These are phyloP conservation scores for Lymantria monacha DNA, from an alignment of 2,888 invertebrate species.

Conservation along the genomic window DNA sequence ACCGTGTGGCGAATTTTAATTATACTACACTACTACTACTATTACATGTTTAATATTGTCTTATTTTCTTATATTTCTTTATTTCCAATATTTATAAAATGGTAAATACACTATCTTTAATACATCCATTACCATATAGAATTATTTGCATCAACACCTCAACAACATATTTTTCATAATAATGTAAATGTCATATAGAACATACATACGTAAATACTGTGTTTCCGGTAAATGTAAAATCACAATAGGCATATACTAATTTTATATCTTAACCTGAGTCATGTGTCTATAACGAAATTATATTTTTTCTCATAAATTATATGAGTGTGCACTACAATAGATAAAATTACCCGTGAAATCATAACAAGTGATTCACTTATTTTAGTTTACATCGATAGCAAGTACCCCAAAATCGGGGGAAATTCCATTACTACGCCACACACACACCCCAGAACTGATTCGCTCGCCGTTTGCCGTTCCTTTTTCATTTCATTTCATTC, in stretches of 20 bases:
- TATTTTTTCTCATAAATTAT: background rate
- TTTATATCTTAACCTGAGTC: background rate
- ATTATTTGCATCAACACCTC: too few species aligned
- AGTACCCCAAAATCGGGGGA: constrained; percentile 36
- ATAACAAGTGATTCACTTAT: background rate
- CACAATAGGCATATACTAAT: background rate
- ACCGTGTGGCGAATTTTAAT: too few species aligned
- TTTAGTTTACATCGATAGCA: background rate
- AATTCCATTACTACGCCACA: constrained; percentile 38
- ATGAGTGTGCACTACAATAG: background rate
- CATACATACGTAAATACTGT: too few species aligned
- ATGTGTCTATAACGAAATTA: background rate
- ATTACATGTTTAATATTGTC: too few species aligned
- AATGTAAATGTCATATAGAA: too few species aligned
- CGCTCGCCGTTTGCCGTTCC: constrained; percentile 45
- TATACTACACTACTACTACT: too few species aligned
- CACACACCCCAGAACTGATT: constrained; percentile 58
- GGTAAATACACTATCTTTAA: too few species aligned
- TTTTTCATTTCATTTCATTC: constrained; percentile 59
- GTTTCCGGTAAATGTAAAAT: too few species aligned
- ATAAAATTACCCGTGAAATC: background rate
- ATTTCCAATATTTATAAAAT: too few species aligned
- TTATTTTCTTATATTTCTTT: too few species aligned
- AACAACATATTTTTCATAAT: too few species aligned
- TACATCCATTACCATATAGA: too few species aligned